These are phyloP conservation scores for Tridacna gigas DNA, from an alignment of 2,888 invertebrate species.

Conservation along the genomic window DNA sequence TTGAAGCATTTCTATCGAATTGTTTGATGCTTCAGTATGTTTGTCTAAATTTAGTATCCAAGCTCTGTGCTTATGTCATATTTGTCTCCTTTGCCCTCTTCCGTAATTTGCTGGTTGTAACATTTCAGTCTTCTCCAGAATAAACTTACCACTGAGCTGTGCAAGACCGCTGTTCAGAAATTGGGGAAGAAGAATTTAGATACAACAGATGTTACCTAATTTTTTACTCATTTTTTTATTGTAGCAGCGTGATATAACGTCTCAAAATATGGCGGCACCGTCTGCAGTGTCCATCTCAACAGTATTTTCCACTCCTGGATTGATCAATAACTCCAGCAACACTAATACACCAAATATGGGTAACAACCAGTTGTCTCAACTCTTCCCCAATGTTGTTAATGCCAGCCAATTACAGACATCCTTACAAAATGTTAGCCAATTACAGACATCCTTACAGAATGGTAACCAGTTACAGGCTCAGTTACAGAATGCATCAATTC, in stretches of 20 bases:
- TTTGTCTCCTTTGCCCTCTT: too few species aligned
- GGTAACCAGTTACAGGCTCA: neutral
- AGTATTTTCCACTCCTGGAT: neutral
- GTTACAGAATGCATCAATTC: too few species aligned
- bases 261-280: neutral
- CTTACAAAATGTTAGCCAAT: neutral
- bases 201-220: neutral
- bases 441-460: conserved; percentile 1
- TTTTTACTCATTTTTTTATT: neutral
- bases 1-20: too few species aligned
- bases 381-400: conserved; percentile 8
- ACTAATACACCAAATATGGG: neutral
- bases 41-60: too few species aligned
- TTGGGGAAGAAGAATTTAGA: neutral
- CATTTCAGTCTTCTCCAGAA: too few species aligned
- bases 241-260: conserved; percentile 2
- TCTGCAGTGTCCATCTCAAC: conserved; percentile 10
- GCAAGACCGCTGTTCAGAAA: too few species aligned
- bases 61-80: too few species aligned
- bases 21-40: too few species aligned
- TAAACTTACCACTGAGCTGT: too few species aligned
- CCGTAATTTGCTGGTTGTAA: too few species aligned
- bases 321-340: neutral
- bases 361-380: conserved; percentile 16
- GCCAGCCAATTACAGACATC: conserved; percentile 1